Evolutionary conservation across 2,888 invertebrate species (phyloP).

Genomic region (Apodemia hepburni): DNA sequence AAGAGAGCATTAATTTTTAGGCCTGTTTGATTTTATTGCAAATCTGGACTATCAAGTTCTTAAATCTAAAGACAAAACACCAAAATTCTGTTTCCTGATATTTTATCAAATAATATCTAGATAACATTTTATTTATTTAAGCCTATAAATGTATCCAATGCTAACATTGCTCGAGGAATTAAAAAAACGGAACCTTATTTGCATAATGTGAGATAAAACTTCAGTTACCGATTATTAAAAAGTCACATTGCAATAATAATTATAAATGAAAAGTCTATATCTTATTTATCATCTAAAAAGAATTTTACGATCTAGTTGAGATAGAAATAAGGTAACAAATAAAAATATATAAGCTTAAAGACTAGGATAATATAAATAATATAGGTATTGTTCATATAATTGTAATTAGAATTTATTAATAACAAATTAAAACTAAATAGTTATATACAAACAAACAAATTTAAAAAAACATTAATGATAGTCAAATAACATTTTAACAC

Average conservation of each 20-base stretch:
- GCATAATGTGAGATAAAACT: not conserved
- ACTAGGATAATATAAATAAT: not conserved
- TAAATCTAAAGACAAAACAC: not conserved
- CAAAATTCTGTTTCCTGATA: too few relatives aligned
- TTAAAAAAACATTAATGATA: not conserved
- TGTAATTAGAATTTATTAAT: not conserved
- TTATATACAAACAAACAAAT: slow-evolving; percentile 2
- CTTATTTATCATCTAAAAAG: not conserved
- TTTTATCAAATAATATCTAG: too few relatives aligned
- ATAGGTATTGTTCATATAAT: not conserved
- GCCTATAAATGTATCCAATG: too few relatives aligned
- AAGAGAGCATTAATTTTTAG: not conserved
- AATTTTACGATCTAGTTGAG: not conserved
- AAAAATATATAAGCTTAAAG: not conserved
- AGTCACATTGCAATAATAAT: too few relatives aligned
- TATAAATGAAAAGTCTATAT: not conserved
- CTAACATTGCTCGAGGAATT: too few relatives aligned
- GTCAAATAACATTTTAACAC: not conserved
- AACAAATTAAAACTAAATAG: not conserved
- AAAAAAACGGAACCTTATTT: not conserved
- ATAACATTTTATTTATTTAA: too few relatives aligned
- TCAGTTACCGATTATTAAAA: too few relatives aligned
- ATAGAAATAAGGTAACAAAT: not conserved
- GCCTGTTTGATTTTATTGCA: not conserved
- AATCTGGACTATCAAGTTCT: not conserved